Percentiles rank a stretch among this genome's conserved stretches.
Evolutionary conservation across 2,888 invertebrate species (phyloP).

Genomic region (Metallyticus violacea): DNA sequence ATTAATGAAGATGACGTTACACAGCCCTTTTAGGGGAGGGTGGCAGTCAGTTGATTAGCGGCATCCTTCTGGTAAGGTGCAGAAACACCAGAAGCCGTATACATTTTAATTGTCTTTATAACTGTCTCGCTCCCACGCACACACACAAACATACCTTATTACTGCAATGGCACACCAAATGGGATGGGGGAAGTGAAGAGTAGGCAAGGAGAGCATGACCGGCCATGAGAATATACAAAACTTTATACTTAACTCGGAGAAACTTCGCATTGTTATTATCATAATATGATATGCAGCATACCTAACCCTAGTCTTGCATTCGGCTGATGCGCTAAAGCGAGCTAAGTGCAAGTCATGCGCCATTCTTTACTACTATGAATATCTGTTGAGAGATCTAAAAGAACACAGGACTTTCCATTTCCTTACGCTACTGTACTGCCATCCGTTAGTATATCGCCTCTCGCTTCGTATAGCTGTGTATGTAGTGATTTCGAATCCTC

Average conservation of each 20-base stretch:
- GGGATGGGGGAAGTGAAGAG: background rate
- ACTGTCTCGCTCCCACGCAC: slow-evolving; percentile 15
- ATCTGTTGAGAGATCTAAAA: too few relatives aligned
- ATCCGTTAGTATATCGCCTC: too few relatives aligned
- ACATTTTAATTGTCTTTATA: slow-evolving; percentile 27
- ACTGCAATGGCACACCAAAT: slow-evolving; percentile 9
- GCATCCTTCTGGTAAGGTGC: background rate
- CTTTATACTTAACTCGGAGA: slow-evolving; percentile 21
- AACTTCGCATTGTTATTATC: slow-evolving; percentile 18
- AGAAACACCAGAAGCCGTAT: background rate
- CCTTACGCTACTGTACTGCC: background rate
- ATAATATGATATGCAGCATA: slow-evolving; percentile 1
- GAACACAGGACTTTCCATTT: background rate
- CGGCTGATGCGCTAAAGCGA: background rate
- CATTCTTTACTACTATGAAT: background rate
- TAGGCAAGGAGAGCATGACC: slow-evolving; percentile 2
- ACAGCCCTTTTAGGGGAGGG: slow-evolving; percentile 22
- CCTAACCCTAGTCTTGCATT: background rate
- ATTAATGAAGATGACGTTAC: slow-evolving; percentile 27
- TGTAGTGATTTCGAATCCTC: too few relatives aligned
- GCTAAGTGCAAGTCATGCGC: background rate
- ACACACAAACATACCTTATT: background rate
- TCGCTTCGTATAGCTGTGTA: too few relatives aligned
- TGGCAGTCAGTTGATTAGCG: slow-evolving; percentile 26
- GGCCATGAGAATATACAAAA: slow-evolving; percentile 18